Evolutionary conservation across 2,797 vertebrate genomes (phyloP).

Genomic region (Pogonophryne albipinna): DNA sequence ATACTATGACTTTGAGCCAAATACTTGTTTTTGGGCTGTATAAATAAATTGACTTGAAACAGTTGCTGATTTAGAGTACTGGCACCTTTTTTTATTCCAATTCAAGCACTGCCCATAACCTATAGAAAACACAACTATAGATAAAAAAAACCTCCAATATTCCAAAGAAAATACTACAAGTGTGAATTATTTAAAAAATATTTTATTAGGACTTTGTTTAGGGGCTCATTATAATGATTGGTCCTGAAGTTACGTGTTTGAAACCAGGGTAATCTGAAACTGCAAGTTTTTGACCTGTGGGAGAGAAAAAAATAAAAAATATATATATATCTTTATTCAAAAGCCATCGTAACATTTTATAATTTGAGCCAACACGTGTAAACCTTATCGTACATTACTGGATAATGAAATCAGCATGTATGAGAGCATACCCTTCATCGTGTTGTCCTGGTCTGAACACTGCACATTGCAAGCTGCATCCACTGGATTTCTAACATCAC

Average conservation of each 20-base stretch:
- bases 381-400: background rate
- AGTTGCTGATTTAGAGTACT: too few relatives aligned
- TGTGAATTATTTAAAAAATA: constrained; percentile 7
- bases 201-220: constrained; percentile 37
- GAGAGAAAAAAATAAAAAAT: background rate
- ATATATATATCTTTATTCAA: too few relatives aligned
- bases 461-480: constrained; percentile 68
- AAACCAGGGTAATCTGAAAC: background rate
- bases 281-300: constrained; percentile 67
- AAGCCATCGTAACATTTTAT: too few relatives aligned
- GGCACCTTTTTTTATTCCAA: too few relatives aligned
- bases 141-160: background rate
- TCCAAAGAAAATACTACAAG: background rate
- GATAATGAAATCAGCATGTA: background rate
- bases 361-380: background rate
- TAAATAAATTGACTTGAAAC: too few relatives aligned
- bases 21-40: too few relatives aligned
- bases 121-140: too few relatives aligned
- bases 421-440: constrained; percentile 44
- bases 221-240: constrained; percentile 50
- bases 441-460: constrained; percentile 63
- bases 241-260: constrained; percentile 74
- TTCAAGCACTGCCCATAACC: too few relatives aligned
- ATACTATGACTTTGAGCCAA: too few relatives aligned
- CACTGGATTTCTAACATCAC: constrained; percentile 71